Base-by-base conservation (phyloP, 2,888 invertebrate genomes). In the Smittia sp. region DNA sequence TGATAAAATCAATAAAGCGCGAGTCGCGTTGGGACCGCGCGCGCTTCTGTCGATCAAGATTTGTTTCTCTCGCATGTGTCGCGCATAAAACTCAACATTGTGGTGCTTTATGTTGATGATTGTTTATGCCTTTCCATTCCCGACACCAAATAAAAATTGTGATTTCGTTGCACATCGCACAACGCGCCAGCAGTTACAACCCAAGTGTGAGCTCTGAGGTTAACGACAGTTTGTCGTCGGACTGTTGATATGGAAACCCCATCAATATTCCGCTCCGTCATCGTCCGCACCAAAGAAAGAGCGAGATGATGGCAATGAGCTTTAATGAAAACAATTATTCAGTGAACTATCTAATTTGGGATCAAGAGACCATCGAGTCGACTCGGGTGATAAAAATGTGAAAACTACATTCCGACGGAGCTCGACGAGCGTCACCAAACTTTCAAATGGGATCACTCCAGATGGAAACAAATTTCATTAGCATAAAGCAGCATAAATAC, bases 341-440 rank as follows among this genome's bases (percentile, higher is more conserved):
- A 66, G 66, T 66, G 66, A 66, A 66, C 66, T 66, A 66, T 66
- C 66, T 66, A 66, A 66, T 66, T 66, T 66, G 66, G 66, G 66
- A 66, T 66, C 66, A 66, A 66, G 66, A 66, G 66, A 39, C 66
- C 39, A 18, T 27, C 25, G 15, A 63, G 25, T 63, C 58, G 27
- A 63, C 27, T 63, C 25, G 22, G 15, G n/a, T 27, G 25, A 22
- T 25, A 63, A 25, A 63, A 63, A 63, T 63, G 27, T 27, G n/a
- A 27, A 63, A 46, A 18, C 18, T 13, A 6, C n/a, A 63, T 13
- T 58, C 22, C n/a, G 20, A 65, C 27, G 65, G 22, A 22, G 52
- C 52, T 13, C n/a, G 58, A 58, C 22, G 7, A n/a, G 58, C 22
- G 58, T 58, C 58, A 58, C 22, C 58, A 15, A 32, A 46, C 46